Percentiles rank a stretch among this genome's conserved stretches.
Evolutionary conservation across 2,888 invertebrate genomes (phyloP).

Genomic region (Amphiduros pacificus): DNA sequence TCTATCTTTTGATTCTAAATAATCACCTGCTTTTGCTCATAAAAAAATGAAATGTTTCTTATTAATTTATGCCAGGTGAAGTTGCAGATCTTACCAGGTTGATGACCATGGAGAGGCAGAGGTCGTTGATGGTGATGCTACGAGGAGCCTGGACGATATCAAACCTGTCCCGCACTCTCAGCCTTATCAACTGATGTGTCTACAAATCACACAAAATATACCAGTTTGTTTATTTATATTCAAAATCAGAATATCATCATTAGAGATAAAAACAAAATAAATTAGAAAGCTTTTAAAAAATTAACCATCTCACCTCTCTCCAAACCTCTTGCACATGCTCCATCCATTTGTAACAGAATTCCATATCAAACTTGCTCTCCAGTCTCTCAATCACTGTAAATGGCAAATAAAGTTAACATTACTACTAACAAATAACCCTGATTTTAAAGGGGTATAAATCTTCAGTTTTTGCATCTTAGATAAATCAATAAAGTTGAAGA

Average conservation of each 20-base stretch:
- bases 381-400: constrained; percentile 43
- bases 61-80: neutral
- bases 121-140: constrained; percentile 53
- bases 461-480: too few species aligned
- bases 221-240: too few species aligned
- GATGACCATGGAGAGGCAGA: constrained; percentile 53
- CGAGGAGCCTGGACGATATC: constrained; percentile 50
- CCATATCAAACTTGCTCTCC: constrained; percentile 48
- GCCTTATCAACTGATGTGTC: constrained; percentile 29
- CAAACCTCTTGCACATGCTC: constrained; percentile 46
- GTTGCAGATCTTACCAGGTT: constrained; percentile 45
- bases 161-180: constrained; percentile 51
- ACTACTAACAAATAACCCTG: too few species aligned
- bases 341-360: constrained; percentile 51
- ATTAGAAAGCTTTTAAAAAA: neutral
- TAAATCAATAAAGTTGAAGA: too few species aligned
- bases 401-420: neutral
- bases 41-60: neutral
- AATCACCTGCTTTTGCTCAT: neutral
- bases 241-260: too few species aligned
- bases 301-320: constrained; percentile 34
- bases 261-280: neutral
- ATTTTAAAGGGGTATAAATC: too few species aligned
- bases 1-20: neutral
- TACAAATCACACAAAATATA: too few species aligned